Conservation (phyloP, 2,113 vertebrate species). For the Dipodomys spectabilis region DNA sequence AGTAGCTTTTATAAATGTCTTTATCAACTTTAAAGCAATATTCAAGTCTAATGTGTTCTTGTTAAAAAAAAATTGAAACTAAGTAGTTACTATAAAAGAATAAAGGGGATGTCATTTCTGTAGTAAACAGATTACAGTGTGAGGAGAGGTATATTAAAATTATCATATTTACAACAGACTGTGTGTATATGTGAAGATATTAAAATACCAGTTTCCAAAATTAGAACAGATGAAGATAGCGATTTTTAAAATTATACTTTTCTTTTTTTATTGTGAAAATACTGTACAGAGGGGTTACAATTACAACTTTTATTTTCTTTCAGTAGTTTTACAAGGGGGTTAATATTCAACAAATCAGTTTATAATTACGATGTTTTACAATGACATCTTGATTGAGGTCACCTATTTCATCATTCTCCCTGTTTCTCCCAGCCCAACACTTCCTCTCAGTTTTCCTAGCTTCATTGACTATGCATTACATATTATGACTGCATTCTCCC, state of each 20-base stretch:
- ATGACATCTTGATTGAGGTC: no score
- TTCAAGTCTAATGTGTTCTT: constrained; percentile 5
- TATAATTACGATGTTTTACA: no score
- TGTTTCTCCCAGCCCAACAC: no score
- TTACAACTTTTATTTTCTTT: neutral
- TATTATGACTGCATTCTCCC: no score
- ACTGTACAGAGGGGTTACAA: no score
- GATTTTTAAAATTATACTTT: no score
- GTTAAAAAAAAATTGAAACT: constrained; percentile 19
- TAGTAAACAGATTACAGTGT: neutral
- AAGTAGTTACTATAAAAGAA: neutral
- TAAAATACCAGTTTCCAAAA: neutral
- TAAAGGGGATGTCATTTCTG: neutral
- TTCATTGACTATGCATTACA: no score
- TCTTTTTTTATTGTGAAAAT: no score
- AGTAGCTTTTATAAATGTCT: constrained; percentile 10
- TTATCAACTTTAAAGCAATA: neutral
- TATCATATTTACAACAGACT: neutral
- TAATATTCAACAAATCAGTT: no score
- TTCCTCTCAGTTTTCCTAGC: no score
- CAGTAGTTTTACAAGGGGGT: no score
- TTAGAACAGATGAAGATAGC: neutral
- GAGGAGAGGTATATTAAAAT: neutral
- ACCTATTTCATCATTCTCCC: no score
- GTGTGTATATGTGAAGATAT: neutral